Conservation (phyloP, 2,888 invertebrate genomes). For the Dasypogon diadema region DNA sequence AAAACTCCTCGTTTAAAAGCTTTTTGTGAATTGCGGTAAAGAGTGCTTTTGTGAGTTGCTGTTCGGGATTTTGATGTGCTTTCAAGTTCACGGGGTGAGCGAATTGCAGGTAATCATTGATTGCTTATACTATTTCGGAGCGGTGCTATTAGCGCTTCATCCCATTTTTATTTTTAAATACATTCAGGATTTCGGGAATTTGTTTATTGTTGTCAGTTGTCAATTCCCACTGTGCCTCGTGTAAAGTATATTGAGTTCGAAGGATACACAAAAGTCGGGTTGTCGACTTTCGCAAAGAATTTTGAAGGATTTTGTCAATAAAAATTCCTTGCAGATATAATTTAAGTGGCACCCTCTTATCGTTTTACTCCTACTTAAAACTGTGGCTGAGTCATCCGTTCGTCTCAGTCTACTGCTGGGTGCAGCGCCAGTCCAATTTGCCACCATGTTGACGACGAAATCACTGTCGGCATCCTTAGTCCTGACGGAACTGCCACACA, state of each 20-base stretch:
- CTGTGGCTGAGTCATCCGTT: background rate
- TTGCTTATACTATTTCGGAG: background rate
- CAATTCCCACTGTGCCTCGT: too few relatives aligned
- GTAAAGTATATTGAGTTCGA: too few relatives aligned
- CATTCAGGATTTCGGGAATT: too few relatives aligned
- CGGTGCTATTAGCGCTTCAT: too few relatives aligned
- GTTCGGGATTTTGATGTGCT: constrained; percentile 1
- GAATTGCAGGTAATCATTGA: background rate
- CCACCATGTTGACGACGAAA: background rate
- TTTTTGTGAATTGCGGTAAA: constrained; percentile 26
- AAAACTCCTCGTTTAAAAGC: constrained; percentile 36
- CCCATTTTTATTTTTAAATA: too few relatives aligned
- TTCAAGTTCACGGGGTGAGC: constrained; percentile 42
- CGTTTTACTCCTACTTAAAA: background rate
- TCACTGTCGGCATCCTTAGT: background rate
- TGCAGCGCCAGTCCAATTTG: background rate
- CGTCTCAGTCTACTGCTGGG: background rate
- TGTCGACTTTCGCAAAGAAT: background rate
- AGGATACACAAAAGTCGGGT: too few relatives aligned
- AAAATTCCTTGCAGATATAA: background rate
- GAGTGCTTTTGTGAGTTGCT: constrained; percentile 40
- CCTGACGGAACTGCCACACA: background rate
- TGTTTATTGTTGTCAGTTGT: too few relatives aligned
- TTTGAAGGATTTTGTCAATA: background rate
- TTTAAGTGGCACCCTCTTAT: background rate